A percentile compares a stretch with the other conserved stretches of the same genome.
Evolutionary conservation across 2,888 invertebrate genomes (phyloP).

Genomic region (Stenotaenia linearis): DNA sequence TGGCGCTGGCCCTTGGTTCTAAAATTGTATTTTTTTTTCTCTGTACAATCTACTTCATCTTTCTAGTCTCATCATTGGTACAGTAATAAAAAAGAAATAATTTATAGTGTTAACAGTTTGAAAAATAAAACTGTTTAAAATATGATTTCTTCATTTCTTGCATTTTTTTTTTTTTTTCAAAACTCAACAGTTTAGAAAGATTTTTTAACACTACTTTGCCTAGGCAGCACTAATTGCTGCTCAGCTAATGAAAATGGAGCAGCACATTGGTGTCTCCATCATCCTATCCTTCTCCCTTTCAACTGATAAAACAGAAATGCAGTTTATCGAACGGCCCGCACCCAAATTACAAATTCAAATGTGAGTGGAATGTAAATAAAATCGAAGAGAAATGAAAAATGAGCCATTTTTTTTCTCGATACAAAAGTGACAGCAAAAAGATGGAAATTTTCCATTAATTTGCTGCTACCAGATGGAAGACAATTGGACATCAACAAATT

Average conservation of each 20-base stretch:
- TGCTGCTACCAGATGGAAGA: slow-evolving; percentile 29
- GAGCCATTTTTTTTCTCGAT: neutral
- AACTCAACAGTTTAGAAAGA: slow-evolving; percentile 31
- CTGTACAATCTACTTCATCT: slow-evolving; percentile 29
- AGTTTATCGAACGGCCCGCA: neutral
- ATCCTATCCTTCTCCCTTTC: neutral
- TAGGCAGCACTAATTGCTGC: slow-evolving; percentile 16
- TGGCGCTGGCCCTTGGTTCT: slow-evolving; percentile 31
- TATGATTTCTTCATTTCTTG: slow-evolving; percentile 30
- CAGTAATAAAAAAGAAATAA: slow-evolving; percentile 32
- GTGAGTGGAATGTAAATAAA: neutral
- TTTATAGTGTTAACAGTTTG: slow-evolving; percentile 32
- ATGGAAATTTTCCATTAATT: neutral
- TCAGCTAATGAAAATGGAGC: neutral
- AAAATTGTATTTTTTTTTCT: slow-evolving; percentile 26
- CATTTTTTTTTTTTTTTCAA: slow-evolving; percentile 14
- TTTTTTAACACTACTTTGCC: slow-evolving; percentile 14
- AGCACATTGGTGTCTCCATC: neutral
- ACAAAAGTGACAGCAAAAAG: neutral
- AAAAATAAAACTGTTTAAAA: slow-evolving; percentile 33
- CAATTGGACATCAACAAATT: slow-evolving; percentile 27
- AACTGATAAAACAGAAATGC: neutral
- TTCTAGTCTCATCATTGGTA: slow-evolving; percentile 12
- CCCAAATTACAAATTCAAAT: neutral
- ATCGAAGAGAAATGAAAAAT: neutral